phyloP scores from a whole-genome alignment of 2,797 vertebrate species.

The Anniella stebbinsi region DNA sequence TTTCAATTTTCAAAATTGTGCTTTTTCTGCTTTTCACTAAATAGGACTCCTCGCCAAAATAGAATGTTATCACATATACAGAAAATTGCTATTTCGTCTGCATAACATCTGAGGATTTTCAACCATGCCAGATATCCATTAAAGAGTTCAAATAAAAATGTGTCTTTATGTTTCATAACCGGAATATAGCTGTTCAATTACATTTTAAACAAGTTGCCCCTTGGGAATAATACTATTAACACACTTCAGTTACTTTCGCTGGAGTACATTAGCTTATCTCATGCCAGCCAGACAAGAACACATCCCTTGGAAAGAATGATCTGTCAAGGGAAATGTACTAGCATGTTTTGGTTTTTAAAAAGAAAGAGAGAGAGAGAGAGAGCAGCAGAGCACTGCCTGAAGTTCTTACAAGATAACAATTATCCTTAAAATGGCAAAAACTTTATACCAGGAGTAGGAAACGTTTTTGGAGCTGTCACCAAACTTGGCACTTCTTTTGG shows the following conservation, averaged over 20 bases:
- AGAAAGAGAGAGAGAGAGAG: not conserved
- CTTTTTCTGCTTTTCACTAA: not conserved
- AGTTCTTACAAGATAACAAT: not conserved
- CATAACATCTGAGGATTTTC: constrained; percentile 7
- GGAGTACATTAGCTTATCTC: constrained; percentile 34
- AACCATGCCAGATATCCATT: not conserved
- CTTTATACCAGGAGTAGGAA: not conserved
- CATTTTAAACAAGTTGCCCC: constrained; percentile 17
- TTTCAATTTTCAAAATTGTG: not conserved
- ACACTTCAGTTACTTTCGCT: constrained; percentile 9
- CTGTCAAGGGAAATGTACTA: constrained; percentile 27
- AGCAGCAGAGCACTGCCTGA: not conserved
- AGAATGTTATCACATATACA: not conserved
- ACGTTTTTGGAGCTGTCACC: too few species aligned
- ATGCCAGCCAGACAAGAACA: not conserved
- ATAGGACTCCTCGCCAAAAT: not conserved
- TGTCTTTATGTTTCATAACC: constrained; percentile 22
- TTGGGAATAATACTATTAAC: constrained; percentile 15
- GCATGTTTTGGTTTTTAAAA: not conserved
- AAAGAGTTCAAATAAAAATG: constrained; percentile 27
- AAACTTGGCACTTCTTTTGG: too few species aligned
- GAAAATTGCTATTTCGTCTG: constrained; percentile 10
- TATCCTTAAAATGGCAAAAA: not conserved
- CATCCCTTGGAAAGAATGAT: constrained; percentile 27
- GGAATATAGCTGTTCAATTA: constrained; percentile 18